Base-by-base conservation (phyloP, 2,888 invertebrate genomes). In the Drosophila peninsularis region DNA sequence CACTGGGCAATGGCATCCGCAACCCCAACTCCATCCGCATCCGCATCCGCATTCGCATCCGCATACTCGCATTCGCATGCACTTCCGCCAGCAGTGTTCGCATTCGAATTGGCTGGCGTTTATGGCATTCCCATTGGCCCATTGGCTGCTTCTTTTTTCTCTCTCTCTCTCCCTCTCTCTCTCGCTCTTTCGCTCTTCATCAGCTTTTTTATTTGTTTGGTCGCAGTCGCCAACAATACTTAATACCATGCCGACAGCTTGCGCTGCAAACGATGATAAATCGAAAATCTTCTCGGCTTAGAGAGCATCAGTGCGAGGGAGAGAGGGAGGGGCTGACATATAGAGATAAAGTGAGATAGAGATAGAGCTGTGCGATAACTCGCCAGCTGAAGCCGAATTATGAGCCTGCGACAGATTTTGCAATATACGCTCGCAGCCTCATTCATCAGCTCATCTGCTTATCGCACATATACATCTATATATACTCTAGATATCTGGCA, bases 231-330 rank as follows among this genome's bases (percentile, higher is more conserved):
- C 75, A 65, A 76, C 70, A 78, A 76, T 76, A 75, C 83, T 88
- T 87, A 84, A 80, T 88, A 66, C 88, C 82, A 60, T 74, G 83
- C 67, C 83, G 83, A 80, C 88, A 86, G 78, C 85, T 77, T 72
- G 88, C 57, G 62, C 82, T 78, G 65, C 87, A 82, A 89, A 81
- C 85, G 82, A 82, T 87, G 82, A 85, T 89, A 85, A 84, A 85
- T 85, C 82, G 88, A 72, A 84, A 85, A 82, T 89, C 82, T 89
- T 87, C 73, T 62, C 84, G 68, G 88, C 83, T 86, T 86, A 83
- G 65, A 80, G 61, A 39, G 65, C 41, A 47, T 44, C 17, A 34
- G 24, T n/a, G 17, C 27, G 53, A 52, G 21, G 27, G 37, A 21
- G 21, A 27, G 54, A 41, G 45, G 10, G 19, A 5, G 24, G 2